Base-by-base conservation (phyloP, 2,797 vertebrate genomes). In the Leptoclinus maculatus region DNA sequence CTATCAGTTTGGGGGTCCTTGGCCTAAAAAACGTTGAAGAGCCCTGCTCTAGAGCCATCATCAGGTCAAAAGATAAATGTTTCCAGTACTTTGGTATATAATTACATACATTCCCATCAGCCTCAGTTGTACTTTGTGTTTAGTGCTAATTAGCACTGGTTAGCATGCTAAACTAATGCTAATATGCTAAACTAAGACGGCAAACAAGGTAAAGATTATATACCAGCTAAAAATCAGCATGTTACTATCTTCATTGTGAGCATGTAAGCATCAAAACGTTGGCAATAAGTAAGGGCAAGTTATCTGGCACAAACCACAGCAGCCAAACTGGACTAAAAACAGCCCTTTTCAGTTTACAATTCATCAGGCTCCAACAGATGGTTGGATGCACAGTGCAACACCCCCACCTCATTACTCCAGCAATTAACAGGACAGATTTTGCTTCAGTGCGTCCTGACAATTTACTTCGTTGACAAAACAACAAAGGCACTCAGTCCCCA, bases 391-490 rank as follows among this genome's bases (percentile, higher is more conserved):
- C 21, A 76, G 34, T 43, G 58, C 25, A 29, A 68, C 64, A 43
- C 39, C 41, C 53, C 74, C 38, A 57, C 49, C 89, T 91, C 89
- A 92, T 93, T 92, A 89, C 84, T 86, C 47, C 17, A 1, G 51
- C 69, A 86, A 83, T 88, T 78, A 82, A 76, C 69, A 45, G 21
- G 19, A 62, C 59, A 78, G 3, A 83, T 71, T 88, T 87, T 86
- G 88, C 86, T 82, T 76, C 90, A 86, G 53, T 88, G 80, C 62
- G 53, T 80, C 78, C 68, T 41, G 57, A 90, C 73, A 85, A 91
- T 85, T 80, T 68, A 71, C 41, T 64, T 81, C 71, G 64, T 71
- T 59, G 66, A 79, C 63, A 76, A 77, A 71, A 75, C 32, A 85
- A 92, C 85, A 89, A 88, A 88, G 78, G 45, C 71, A 38, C 68